Evolutionary conservation across 2,113 vertebrate species (phyloP).

Genomic region (Ranitomeya imitator): DNA sequence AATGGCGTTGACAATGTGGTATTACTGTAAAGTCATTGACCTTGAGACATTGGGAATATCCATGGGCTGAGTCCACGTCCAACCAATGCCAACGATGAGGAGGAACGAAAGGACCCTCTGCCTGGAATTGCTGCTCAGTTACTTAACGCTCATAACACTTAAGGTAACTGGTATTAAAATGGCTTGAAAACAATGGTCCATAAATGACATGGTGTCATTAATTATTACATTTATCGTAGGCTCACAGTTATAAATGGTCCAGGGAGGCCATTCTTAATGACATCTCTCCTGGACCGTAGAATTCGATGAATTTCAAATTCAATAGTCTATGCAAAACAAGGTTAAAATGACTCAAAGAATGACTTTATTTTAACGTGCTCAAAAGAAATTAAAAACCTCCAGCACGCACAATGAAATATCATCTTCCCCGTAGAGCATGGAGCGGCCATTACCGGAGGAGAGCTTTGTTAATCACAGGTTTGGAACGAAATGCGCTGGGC

Average conservation of each 20-base stretch:
- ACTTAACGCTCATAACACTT: conserved; percentile 57
- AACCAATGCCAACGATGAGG: neutral
- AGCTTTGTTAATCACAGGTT: conserved; percentile 65
- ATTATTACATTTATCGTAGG: conserved; percentile 63
- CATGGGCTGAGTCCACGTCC: conserved; percentile 17
- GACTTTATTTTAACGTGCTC: conserved; percentile 70
- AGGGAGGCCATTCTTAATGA: conserved; percentile 66
- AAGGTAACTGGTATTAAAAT: conserved; percentile 62
- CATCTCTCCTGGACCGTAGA: conserved; percentile 65
- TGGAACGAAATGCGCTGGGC: conserved; percentile 52
- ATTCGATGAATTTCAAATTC: conserved; percentile 69
- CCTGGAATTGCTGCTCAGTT: conserved; percentile 50
- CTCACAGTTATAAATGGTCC: conserved; percentile 1
- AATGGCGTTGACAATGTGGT: conserved; percentile 4
- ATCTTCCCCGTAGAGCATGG: conserved; percentile 66
- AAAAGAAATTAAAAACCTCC: conserved; percentile 72
- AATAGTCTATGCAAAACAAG: conserved; percentile 75
- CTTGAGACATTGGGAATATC: conserved; percentile 50
- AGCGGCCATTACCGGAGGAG: conserved; percentile 65
- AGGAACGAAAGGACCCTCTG: conserved; percentile 52
- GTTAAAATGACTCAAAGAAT: conserved; percentile 71
- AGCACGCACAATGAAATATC: conserved; percentile 65
- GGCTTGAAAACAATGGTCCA: conserved; percentile 61
- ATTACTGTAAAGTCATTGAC: conserved; percentile 43
- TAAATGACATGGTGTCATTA: conserved; percentile 62